These are phyloP conservation scores for Lepidothrix coronata DNA, from an alignment of 2,113 vertebrate genomes.

Conservation along the genomic window DNA sequence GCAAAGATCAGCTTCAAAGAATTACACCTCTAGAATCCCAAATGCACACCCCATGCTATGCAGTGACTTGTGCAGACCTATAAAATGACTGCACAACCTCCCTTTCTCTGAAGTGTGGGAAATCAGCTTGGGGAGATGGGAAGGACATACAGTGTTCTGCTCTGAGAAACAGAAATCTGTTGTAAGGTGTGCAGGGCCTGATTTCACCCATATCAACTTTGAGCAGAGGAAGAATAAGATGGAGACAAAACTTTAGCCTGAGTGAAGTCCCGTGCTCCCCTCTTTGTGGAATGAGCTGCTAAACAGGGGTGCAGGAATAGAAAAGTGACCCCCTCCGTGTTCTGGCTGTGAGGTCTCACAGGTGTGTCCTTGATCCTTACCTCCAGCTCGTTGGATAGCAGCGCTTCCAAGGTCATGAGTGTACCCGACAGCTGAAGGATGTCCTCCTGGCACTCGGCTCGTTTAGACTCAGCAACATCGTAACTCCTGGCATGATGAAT, in stretches of 20 bases:
- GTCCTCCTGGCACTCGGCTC: conserved; percentile 52
- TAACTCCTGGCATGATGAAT: conserved; percentile 63
- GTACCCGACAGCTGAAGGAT: conserved; percentile 69
- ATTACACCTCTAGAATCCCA: conserved; percentile 19
- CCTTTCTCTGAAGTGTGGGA: not conserved
- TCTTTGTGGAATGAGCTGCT: not conserved
- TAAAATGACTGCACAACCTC: not conserved
- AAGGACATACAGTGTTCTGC: not conserved
- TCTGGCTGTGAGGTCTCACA: not conserved
- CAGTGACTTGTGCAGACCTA: not conserved
- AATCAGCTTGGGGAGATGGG: not conserved
- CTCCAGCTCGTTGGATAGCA: conserved; percentile 82
- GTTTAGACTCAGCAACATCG: conserved; percentile 34
- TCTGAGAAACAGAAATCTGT: not conserved
- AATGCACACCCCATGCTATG: not conserved
- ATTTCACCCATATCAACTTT: not conserved
- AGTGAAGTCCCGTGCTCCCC: not conserved
- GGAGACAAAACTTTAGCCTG: not conserved
- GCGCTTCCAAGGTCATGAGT: conserved; percentile 83
- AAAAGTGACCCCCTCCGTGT: rapidly evolving
- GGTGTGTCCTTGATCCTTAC: conserved; percentile 61
- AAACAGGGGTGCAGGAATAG: not conserved
- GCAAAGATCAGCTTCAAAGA: conserved; percentile 44
- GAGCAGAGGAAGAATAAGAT: not conserved
- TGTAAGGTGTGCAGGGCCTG: not conserved